Percentiles rank a stretch among this genome's conserved stretches.
phyloP scores from a whole-genome alignment of 2,797 vertebrate species.

The Mus minutoides region DNA sequence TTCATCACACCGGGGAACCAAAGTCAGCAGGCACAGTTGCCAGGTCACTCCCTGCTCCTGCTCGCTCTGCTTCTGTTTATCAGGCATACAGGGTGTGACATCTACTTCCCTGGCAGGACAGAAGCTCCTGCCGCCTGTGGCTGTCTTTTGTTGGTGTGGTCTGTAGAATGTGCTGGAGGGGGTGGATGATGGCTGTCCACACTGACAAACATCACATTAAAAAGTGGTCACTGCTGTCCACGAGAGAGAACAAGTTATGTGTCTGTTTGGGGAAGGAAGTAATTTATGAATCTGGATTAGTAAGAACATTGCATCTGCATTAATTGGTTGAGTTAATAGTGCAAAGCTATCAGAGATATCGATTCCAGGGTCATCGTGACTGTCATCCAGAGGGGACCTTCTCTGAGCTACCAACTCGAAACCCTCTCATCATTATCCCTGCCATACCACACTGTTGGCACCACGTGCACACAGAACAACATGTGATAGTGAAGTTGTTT shows the following conservation, averaged over 20 bases:
- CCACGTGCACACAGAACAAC: too few species aligned
- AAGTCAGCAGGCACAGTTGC: slow-evolving; percentile 93
- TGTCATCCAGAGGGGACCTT: not conserved
- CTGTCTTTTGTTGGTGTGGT: slow-evolving; percentile 83
- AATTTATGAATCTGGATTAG: not conserved
- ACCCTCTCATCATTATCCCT: not conserved
- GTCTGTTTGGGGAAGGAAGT: slow-evolving; percentile 3
- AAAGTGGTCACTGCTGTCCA: slow-evolving; percentile 58
- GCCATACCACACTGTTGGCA: not conserved
- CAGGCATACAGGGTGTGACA: slow-evolving; percentile 90
- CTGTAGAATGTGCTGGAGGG: slow-evolving; percentile 80
- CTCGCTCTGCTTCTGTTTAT: slow-evolving; percentile 87
- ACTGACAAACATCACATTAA: not conserved
- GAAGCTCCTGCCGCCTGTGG: slow-evolving; percentile 86
- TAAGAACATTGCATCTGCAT: not conserved
- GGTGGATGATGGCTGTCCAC: slow-evolving; percentile 79
- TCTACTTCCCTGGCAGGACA: slow-evolving; percentile 89
- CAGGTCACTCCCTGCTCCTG: slow-evolving; percentile 78
- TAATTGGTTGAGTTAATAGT: not conserved
- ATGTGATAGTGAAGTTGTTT: too few species aligned
- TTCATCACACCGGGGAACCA: slow-evolving; percentile 96
- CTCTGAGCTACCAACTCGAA: not conserved
- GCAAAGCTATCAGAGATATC: not conserved
- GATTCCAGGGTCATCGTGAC: too few species aligned
- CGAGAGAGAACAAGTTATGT: not conserved